These are phyloP conservation scores for Ageneiosus marmoratus DNA, from an alignment of 2,113 vertebrate genomes.

Conservation along the genomic window DNA sequence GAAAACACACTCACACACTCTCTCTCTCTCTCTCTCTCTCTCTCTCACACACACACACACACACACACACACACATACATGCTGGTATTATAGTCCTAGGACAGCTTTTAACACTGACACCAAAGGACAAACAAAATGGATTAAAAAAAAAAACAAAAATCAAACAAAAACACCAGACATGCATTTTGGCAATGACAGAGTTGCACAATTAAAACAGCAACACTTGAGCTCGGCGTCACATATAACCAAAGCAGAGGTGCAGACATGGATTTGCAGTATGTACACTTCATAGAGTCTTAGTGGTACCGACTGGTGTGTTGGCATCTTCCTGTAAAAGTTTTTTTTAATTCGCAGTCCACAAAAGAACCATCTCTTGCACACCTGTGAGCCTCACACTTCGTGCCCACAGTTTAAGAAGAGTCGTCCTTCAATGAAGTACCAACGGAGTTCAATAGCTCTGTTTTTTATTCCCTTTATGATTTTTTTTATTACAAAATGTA, in stretches of 20 bases:
- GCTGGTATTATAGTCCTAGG: constrained; percentile 42
- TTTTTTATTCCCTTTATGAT: constrained; percentile 35
- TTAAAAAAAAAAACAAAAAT: constrained; percentile 43
- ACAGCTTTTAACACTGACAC: constrained; percentile 42
- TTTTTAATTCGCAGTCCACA: constrained; percentile 19
- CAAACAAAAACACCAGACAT: constrained; percentile 62
- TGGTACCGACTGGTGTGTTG: constrained; percentile 35
- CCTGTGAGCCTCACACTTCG: constrained; percentile 2
- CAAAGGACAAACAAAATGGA: constrained; percentile 48
- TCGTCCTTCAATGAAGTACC: not conserved
- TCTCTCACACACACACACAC: constrained; percentile 15
- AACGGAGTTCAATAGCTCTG: constrained; percentile 24
- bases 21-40: constrained; percentile 27
- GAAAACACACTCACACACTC: constrained; percentile 24
- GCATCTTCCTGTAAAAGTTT: constrained; percentile 28
- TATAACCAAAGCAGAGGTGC: constrained; percentile 58
- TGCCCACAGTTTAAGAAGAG: constrained; percentile 25
- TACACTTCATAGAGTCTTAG: constrained; percentile 59
- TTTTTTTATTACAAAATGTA: constrained; percentile 61
- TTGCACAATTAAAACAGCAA: constrained; percentile 55
- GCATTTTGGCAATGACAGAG: constrained; percentile 65
- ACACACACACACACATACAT: constrained; percentile 22
- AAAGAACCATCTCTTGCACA: constrained; percentile 17
- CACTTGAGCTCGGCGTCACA: constrained; percentile 54
- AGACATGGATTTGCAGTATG: constrained; percentile 51